Percentiles rank a stretch among this genome's conserved stretches.
Evolutionary conservation across 1,140 invertebrate genomes (phyloP).

Genomic region (Neuroterus valhalla): DNA sequence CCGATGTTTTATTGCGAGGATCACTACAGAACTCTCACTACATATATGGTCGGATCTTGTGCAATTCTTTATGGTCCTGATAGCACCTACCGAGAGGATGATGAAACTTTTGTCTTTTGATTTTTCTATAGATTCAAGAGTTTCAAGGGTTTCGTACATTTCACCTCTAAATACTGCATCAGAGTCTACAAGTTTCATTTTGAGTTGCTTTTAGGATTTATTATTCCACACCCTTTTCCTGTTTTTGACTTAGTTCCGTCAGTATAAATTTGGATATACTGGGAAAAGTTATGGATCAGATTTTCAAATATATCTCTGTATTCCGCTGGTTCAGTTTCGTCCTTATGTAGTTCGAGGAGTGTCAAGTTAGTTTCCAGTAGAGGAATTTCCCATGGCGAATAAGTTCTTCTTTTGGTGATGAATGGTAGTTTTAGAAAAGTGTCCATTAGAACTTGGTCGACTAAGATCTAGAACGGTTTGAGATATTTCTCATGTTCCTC

Average conservation of each 20-base stretch:
- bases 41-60: not conserved
- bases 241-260: not conserved
- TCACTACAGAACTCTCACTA: no score
- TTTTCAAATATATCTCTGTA: not conserved
- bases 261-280: not conserved
- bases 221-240: not conserved
- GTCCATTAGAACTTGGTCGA: not conserved
- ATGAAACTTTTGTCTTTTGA: not conserved
- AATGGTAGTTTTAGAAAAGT: not conserved
- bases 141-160: not conserved
- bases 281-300: not conserved
- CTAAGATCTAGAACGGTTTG: not conserved
- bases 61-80: not conserved
- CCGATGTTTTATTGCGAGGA: no score
- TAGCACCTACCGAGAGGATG: not conserved
- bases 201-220: not conserved
- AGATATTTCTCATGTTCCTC: not conserved
- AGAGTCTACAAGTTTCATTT: not conserved
- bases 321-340: not conserved
- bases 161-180: not conserved
- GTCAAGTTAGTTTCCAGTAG: not conserved
- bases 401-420: not conserved
- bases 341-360: not conserved
- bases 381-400: not conserved
- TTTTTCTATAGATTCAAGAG: not conserved